Base-by-base conservation (phyloP, 2,113 vertebrate genomes). In the Octodon degus region DNA sequence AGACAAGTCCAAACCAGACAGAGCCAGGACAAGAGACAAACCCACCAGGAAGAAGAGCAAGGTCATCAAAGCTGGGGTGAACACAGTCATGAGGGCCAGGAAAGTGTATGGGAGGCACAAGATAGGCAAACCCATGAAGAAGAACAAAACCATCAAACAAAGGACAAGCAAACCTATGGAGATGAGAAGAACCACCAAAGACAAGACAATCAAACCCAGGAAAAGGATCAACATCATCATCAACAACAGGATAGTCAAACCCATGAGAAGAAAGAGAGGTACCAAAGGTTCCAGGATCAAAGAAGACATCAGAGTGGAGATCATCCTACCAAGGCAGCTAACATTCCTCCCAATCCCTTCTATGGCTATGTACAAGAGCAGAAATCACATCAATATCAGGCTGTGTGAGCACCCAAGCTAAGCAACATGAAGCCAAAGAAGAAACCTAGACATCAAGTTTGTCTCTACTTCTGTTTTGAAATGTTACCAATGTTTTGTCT, bases 311-410 rank as follows among this genome's bases (percentile, higher is more conserved):
- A 95, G 9, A 12, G 14, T 60, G 16, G 4, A 89, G 87, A 65
- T n/a, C 77, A 93, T 8, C 7, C 47, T 22, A 22, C 30, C 79
- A 95, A 87, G 22, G 55, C 79, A 91, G 20, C 5, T 12, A 1
- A 25, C n/a, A 6, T 30, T 50, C 2, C 4, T 47, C 43, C 85
- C 50, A 92, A 62, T 6, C 88, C 97, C 19, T 55, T 97, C 62
- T 97, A 97, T 13, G 53, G 88, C 22, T 98, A 97, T 0, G 53
- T 96, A 22, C 96, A 84, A 80, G 96, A 97, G 47, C 97, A 97
- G 89, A 96, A 27, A 70, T 32, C 5, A 0, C n/a, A 58, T 16
- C 20, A 9, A 8, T 24, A 91, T 25, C 83, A 97, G 67, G 81
- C 32, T 91, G n/a, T 16, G 47, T 9, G 24, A 53, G 19, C 30